Conservation (phyloP, 2,888 invertebrate species). For the Chironomus riparius region DNA sequence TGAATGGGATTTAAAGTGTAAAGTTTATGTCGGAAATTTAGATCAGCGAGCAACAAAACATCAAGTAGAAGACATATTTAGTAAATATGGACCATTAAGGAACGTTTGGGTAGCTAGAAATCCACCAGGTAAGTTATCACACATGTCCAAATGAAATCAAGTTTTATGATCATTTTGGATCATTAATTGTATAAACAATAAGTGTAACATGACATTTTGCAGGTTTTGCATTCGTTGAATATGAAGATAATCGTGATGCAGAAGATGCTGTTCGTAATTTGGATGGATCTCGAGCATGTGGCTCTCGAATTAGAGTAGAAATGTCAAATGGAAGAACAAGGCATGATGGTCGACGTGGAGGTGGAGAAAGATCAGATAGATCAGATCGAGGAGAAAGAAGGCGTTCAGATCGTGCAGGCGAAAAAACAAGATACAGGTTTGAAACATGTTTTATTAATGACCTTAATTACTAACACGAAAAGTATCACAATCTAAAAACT, state of each 20-base stretch:
- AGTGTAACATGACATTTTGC: neutral
- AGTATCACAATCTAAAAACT: neutral
- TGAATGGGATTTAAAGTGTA: conserved; percentile 75
- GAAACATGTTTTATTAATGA: conserved; percentile 1
- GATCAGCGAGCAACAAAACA: conserved; percentile 80
- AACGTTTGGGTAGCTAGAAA: conserved; percentile 89
- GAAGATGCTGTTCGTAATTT: conserved; percentile 73
- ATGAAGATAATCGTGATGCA: conserved; percentile 75
- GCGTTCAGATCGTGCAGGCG: neutral
- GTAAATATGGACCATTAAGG: conserved; percentile 72
- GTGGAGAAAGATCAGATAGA: neutral
- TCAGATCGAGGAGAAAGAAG: conserved; percentile 35
- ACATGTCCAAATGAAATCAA: too few relatives aligned
- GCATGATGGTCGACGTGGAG: conserved; percentile 44
- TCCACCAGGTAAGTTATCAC: conserved; percentile 49
- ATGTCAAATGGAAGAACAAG: conserved; percentile 85
- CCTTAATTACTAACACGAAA: neutral
- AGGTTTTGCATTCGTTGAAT: conserved; percentile 81
- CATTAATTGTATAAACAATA: neutral
- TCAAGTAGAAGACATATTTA: conserved; percentile 74
- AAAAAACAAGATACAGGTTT: conserved; percentile 15
- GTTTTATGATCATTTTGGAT: too few relatives aligned
- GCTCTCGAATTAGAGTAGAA: conserved; percentile 81
- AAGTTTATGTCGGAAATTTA: conserved; percentile 83
- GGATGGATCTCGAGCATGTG: conserved; percentile 78